Evolutionary conservation across 2,888 invertebrate genomes (phyloP).

Genomic region (Mythimna loreyi): DNA sequence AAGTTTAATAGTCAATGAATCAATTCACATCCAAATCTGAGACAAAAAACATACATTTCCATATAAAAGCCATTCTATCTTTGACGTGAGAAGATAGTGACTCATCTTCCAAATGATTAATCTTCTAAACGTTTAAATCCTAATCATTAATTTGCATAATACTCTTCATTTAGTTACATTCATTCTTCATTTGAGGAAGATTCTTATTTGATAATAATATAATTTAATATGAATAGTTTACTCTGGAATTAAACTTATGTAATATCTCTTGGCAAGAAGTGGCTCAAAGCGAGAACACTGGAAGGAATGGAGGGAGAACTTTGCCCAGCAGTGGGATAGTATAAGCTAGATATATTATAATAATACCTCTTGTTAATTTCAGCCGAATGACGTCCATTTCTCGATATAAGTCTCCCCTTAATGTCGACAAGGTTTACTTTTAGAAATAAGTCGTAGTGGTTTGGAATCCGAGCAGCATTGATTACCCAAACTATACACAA

Average conservation of each 20-base stretch:
- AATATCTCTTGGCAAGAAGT: not conserved
- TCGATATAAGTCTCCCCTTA: not conserved
- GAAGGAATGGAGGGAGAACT: no score
- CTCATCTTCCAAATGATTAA: constrained; percentile 12
- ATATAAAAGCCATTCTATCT: not conserved
- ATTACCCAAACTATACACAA: no score
- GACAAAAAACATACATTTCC: not conserved
- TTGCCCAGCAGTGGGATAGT: no score
- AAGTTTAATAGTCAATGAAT: not conserved
- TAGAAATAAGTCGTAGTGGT: no score
- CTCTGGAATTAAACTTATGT: not conserved
- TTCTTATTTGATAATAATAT: not conserved
- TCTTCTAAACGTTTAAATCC: constrained; percentile 11
- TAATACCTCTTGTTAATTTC: no score
- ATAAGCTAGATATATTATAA: no score
- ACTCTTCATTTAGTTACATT: not conserved
- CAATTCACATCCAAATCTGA: constrained; percentile 10
- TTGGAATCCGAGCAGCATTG: no score
- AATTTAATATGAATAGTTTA: constrained; percentile 1
- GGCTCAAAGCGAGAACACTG: no score
- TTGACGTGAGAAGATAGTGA: constrained; percentile 3
- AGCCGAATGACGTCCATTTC: no score
- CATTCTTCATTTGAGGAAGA: constrained; percentile 6
- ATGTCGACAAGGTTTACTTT: not conserved
- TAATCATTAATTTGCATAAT: constrained; percentile 41